Conservation (phyloP, 2,113 vertebrate species). For the Thymallus thymallus region DNA sequence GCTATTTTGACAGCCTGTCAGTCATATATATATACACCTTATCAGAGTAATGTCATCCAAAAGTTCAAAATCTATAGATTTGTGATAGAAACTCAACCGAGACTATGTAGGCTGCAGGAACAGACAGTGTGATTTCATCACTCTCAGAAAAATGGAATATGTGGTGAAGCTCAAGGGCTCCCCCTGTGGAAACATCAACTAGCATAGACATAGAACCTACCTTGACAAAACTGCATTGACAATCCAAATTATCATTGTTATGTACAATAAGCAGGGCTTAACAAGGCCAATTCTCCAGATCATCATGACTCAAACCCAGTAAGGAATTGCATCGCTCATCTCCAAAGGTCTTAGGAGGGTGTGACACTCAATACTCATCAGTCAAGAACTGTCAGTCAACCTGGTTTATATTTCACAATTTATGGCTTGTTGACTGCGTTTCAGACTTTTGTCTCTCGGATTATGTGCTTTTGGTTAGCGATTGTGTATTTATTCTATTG, state of each 20-base stretch:
- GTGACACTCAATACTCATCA: no score
- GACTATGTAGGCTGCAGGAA: neutral
- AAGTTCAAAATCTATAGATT: neutral
- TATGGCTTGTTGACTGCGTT: no score
- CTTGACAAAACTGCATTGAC: slow-evolving; percentile 7
- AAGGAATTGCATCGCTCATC: neutral
- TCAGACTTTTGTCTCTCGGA: no score
- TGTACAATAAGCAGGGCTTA: neutral
- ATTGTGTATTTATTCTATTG: no score
- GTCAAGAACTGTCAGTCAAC: no score
- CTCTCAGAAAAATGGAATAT: neutral
- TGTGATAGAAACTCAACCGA: neutral
- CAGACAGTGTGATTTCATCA: neutral
- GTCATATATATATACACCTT: neutral
- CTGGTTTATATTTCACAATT: no score
- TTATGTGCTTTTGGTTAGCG: no score
- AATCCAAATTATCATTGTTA: neutral
- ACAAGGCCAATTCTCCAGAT: neutral
- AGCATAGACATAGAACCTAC: neutral
- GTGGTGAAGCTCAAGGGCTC: slow-evolving; percentile 55
- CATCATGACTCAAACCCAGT: neutral
- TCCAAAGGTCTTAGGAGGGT: neutral
- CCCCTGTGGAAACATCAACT: slow-evolving; percentile 59
- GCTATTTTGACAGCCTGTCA: neutral
- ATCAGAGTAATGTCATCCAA: neutral